phyloP scores from a whole-genome alignment of 2,113 vertebrate genomes.

The Eudyptes chrysolophus region DNA sequence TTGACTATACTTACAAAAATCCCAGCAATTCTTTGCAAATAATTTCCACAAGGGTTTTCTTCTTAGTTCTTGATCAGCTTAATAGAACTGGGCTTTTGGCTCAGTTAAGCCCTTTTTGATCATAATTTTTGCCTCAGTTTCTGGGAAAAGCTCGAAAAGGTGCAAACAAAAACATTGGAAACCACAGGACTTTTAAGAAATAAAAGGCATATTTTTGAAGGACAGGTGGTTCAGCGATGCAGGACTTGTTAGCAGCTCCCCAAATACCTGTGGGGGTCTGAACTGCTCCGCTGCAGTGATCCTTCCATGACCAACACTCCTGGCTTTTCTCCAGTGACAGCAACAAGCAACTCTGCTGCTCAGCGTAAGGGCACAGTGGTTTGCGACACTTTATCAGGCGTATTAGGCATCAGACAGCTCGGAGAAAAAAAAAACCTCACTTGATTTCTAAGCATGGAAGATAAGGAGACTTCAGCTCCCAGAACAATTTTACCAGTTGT shows the following conservation, averaged over 20 bases:
- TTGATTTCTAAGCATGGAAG: neutral
- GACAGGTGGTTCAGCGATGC: rapidly evolving
- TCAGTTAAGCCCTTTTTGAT: neutral
- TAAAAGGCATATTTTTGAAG: rapidly evolving
- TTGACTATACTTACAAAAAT: neutral
- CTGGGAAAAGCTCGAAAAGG: neutral
- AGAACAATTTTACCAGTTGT: neutral
- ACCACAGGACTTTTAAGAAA: neutral
- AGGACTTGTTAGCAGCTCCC: neutral
- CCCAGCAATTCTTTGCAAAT: neutral
- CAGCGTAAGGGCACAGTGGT: rapidly evolving
- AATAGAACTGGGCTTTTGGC: neutral
- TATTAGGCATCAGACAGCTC: neutral
- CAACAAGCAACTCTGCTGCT: neutral
- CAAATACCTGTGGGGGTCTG: neutral
- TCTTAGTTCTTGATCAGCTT: neutral
- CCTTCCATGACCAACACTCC: neutral
- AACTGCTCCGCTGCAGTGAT: rapidly evolving
- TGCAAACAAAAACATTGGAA: neutral
- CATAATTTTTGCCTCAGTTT: neutral
- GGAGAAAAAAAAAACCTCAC: neutral
- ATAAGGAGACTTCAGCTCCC: neutral
- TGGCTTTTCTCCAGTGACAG: neutral
- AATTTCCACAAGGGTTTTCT: neutral
- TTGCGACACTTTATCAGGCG: neutral